These are phyloP conservation scores for Masnerella sp. DNA, from an alignment of 2,888 invertebrate genomes.

Conservation along the genomic window DNA sequence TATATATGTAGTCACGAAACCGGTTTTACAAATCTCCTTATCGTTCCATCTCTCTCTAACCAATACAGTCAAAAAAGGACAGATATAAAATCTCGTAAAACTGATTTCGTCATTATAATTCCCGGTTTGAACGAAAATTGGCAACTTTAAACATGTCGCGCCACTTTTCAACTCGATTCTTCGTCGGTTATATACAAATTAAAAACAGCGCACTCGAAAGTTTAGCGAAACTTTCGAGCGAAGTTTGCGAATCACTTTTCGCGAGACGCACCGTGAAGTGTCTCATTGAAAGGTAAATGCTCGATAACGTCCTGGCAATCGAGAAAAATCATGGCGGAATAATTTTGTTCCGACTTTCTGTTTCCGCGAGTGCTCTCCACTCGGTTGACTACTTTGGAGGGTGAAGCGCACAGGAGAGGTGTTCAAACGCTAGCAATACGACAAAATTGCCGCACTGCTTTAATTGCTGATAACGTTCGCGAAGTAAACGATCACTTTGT, in stretches of 20 bases:
- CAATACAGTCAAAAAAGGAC: too few species aligned
- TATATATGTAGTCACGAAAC: too few species aligned
- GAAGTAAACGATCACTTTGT: conserved; percentile 32
- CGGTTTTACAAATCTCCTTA: too few species aligned
- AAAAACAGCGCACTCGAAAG: conserved; percentile 34
- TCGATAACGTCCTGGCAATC: conserved; percentile 54
- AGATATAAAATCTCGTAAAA: too few species aligned
- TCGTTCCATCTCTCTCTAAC: too few species aligned
- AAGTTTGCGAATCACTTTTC: conserved; percentile 52
- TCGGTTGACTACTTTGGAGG: conserved; percentile 53
- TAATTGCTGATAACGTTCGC: conserved; percentile 48
- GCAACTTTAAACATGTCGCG: conserved; percentile 4
- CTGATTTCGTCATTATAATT: not conserved
- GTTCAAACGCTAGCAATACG: conserved; percentile 47
- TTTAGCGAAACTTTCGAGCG: conserved; percentile 27
- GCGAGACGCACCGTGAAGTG: conserved; percentile 41
- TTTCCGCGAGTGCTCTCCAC: conserved; percentile 52
- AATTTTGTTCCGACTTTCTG: conserved; percentile 57
- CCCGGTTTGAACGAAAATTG: not conserved
- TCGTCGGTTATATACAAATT: conserved; percentile 34
- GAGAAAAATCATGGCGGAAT: conserved; percentile 60
- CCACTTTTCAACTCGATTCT: conserved; percentile 6
- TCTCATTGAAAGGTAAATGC: conserved; percentile 53
- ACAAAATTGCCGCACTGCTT: conserved; percentile 36
- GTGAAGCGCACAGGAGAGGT: conserved; percentile 39